Conservation (phyloP, 1,140 invertebrate genomes). For the Papilio polytes region DNA sequence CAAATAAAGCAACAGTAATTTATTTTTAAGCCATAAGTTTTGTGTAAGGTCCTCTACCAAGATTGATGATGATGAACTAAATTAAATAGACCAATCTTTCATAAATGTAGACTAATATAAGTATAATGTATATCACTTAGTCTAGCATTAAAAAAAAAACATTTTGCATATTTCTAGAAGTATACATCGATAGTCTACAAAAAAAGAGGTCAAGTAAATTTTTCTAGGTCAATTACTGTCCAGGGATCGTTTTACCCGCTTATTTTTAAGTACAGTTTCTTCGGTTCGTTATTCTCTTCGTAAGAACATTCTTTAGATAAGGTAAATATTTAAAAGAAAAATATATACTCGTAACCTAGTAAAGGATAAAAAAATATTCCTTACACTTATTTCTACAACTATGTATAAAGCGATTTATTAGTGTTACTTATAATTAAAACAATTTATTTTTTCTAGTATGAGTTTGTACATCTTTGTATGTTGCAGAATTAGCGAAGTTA, state of each 20-base stretch:
- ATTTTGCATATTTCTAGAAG: background rate
- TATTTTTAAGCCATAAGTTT: too few species aligned
- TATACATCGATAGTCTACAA: background rate
- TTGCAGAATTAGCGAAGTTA: too few species aligned
- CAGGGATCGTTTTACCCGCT: slow-evolving; percentile 17
- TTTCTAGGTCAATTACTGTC: slow-evolving; percentile 1
- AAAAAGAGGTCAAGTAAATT: slow-evolving; percentile 4
- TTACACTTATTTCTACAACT: background rate
- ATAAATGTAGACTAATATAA: background rate
- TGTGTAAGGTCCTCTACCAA: too few species aligned
- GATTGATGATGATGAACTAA: too few species aligned
- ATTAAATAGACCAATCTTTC: background rate
- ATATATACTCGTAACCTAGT: background rate
- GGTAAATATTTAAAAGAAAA: slow-evolving; percentile 1
- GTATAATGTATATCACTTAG: too few species aligned
- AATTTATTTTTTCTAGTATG: too few species aligned
- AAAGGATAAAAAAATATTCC: background rate
- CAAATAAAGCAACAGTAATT: background rate
- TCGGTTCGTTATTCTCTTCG: background rate
- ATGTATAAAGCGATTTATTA: too few species aligned
- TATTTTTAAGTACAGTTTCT: slow-evolving; percentile 17
- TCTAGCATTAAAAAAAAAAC: background rate
- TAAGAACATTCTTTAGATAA: slow-evolving; percentile 1
- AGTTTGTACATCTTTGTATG: too few species aligned
- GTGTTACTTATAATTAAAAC: too few species aligned